These are phyloP conservation scores for Trachemys scripta DNA, from an alignment of 2,113 vertebrate genomes.

Conservation along the genomic window DNA sequence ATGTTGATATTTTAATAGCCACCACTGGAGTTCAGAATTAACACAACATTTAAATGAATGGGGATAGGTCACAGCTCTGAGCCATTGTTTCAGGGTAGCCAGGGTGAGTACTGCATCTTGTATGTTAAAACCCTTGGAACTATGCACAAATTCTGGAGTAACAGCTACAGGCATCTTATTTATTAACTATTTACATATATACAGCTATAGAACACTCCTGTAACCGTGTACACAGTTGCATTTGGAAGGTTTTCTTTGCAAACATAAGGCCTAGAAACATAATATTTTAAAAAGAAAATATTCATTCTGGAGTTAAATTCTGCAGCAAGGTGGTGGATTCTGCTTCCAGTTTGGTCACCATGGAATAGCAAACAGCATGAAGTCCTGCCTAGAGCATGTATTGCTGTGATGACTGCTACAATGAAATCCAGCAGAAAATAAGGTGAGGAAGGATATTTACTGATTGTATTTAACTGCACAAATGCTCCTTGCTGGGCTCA, in stretches of 20 bases:
- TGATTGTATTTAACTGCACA: background rate
- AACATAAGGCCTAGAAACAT: background rate
- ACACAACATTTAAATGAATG: background rate
- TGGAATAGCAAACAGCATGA: fast-evolving
- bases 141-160: background rate
- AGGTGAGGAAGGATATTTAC: background rate
- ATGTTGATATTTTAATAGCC: background rate
- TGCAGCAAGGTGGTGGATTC: background rate
- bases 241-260: background rate
- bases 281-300: background rate
- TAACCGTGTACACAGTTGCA: fast-evolving
- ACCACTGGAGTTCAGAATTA: fast-evolving
- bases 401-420: background rate
- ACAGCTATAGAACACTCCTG: fast-evolving
- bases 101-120: background rate
- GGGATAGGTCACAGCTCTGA: background rate
- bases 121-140: background rate
- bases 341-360: background rate
- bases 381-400: background rate
- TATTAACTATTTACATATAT: background rate
- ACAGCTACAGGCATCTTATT: background rate
- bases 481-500: background rate
- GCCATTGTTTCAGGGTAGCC: background rate
- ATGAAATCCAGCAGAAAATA: fast-evolving
- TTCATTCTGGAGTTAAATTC: background rate